Conservation (phyloP, 2,888 invertebrate species). For the Seira sanloemensis region DNA sequence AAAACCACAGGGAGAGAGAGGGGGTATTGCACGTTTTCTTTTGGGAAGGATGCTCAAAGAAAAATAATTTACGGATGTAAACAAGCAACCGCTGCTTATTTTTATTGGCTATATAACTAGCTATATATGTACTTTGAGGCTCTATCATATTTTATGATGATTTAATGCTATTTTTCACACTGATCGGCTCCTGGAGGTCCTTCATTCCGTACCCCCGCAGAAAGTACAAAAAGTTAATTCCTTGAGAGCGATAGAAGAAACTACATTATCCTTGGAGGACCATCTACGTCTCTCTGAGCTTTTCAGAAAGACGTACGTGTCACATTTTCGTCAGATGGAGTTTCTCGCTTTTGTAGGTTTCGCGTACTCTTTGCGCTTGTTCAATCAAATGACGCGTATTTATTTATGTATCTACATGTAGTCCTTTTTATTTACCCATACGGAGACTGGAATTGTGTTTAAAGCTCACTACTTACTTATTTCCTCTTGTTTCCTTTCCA, state of each 20-base stretch:
- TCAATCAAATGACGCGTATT: not conserved
- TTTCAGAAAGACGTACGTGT: not conserved
- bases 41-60: not conserved
- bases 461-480: not conserved
- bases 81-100: no score
- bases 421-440: not conserved
- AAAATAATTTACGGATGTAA: not conserved
- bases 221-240: not conserved
- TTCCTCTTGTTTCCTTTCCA: not conserved
- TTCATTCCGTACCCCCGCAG: conserved; percentile 1
- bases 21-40: not conserved
- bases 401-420: not conserved
- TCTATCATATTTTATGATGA: not conserved
- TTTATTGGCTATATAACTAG: not conserved
- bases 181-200: conserved; percentile 33
- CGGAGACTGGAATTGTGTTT: not conserved
- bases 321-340: not conserved
- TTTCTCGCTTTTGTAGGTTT: not conserved
- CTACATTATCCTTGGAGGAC: conserved; percentile 25
- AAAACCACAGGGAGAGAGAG: not conserved
- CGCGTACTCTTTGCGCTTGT: not conserved
- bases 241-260: conserved; percentile 6
- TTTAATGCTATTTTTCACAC: conserved; percentile 16
- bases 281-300: conserved; percentile 2
- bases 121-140: no score